phyloP scores from a whole-genome alignment of 2,888 invertebrate species.

The Cryptus viduatorius region DNA sequence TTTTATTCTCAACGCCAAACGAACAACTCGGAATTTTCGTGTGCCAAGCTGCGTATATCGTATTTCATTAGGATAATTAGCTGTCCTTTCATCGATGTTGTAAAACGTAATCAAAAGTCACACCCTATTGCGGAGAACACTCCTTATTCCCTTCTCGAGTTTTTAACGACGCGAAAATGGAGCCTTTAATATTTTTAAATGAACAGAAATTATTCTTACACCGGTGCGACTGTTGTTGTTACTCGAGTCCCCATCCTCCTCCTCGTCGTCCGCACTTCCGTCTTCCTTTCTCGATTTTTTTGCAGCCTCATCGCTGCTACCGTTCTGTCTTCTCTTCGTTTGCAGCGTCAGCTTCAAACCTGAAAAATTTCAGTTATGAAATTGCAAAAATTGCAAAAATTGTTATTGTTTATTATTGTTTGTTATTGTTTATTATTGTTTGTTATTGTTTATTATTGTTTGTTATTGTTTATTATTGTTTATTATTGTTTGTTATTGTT shows the following conservation, averaged over 20 bases:
- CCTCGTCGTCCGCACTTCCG: constrained; percentile 84
- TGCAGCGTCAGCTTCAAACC: constrained; percentile 96
- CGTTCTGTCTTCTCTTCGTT: constrained; percentile 89
- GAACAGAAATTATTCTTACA: constrained; percentile 76
- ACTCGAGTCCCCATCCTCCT: constrained; percentile 88
- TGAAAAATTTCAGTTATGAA: constrained; percentile 76
- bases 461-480: no score
- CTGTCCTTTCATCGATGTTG: constrained; percentile 22
- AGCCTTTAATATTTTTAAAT: constrained; percentile 2
- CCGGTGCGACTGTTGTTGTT: constrained; percentile 84
- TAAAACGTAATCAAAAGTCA: constrained; percentile 1
- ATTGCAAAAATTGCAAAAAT: background rate
- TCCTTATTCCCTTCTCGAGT: constrained; percentile 37
- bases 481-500: no score
- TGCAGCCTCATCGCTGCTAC: constrained; percentile 78
- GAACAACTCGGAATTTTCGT: background rate
- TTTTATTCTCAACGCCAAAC: background rate
- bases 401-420: no score
- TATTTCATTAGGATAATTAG: constrained; percentile 55
- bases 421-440: no score
- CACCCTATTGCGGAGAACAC: constrained; percentile 25
- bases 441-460: no score
- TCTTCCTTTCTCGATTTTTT: constrained; percentile 83
- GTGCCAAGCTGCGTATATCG: background rate
- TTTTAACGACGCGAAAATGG: background rate